Evolutionary conservation across 2,888 invertebrate genomes (phyloP), one percentile per base, ranked within the genome.

Genomic region (Diloba caeruleocephala): DNA sequence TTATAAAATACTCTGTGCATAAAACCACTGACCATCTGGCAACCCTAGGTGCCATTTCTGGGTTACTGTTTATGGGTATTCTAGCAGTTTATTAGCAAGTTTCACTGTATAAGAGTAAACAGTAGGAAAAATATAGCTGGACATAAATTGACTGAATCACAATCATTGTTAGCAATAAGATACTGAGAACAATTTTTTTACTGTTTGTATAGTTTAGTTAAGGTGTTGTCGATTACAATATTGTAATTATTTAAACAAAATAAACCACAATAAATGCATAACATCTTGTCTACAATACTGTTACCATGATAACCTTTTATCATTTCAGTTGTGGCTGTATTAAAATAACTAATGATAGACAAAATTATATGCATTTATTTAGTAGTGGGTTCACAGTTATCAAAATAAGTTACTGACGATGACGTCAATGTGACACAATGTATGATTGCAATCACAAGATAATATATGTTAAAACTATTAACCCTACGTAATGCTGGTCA

Each of bases 191-290:
- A 14, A 14, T 9, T 26, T 26, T 31, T 45, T 9, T 28, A 29
- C 10, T 45, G 36, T 65, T 58, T 59, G 64, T 59, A 46, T 66
- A 66, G 61, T 81, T 86, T 91, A 90, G 92, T 90, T 92, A 91
- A 90, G 92, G 92, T 93, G 86, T 93, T 92, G 92, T 93, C 92
- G 92, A 93, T 92, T 84, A 64, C 76, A 70, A 73, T 69, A 71
- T 74, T 76, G 74, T 76, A 69, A 51, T 49, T 41, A 42, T 37
- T 46, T 15, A 32, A 58, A 41, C 8, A 41, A 36, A 44, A 44
- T 32, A 28, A 17, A 51, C 29, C 37, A 33, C 12, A 50, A 31
- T 15, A 36, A 58, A 55, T 55, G 33, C 39, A 56, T 60, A 13
- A 42, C 25, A 55, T 51, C 34, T 37, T 57, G 58, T 57, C 34